These are phyloP conservation scores for Gila robusta DNA, from an alignment of 2,797 vertebrate species.

Conservation along the genomic window DNA sequence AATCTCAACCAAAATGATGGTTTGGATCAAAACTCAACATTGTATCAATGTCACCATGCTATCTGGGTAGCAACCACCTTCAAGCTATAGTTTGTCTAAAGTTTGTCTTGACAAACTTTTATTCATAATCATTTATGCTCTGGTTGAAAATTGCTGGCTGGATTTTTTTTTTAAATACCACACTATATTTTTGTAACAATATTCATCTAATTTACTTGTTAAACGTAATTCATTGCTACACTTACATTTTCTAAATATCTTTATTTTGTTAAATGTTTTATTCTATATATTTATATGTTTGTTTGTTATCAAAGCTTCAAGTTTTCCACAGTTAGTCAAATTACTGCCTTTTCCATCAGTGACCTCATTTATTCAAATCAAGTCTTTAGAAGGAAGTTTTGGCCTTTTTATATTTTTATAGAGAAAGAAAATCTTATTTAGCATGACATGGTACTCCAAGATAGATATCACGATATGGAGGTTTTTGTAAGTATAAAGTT, in stretches of 20 bases:
- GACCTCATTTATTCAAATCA: conserved; percentile 13
- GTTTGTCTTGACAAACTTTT: no score
- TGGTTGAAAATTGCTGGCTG: no score
- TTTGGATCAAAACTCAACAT: no score
- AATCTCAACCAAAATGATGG: no score
- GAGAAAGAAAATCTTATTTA: not conserved
- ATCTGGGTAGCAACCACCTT: no score
- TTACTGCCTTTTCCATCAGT: not conserved
- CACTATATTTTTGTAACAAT: no score
- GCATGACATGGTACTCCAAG: no score
- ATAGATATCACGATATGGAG: not conserved
- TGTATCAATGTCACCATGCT: no score
- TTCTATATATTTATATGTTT: not conserved
- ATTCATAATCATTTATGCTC: no score
- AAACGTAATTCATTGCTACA: not conserved
- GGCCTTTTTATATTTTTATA: not conserved
- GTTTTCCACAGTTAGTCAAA: not conserved
- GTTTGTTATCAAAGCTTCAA: not conserved
- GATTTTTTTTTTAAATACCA: no score
- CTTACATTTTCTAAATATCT: no score
- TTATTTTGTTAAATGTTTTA: not conserved
- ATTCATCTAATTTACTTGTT: not conserved
- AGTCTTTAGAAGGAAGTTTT: not conserved
- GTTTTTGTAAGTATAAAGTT: not conserved
- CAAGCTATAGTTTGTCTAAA: no score